Conservation (phyloP, 2,113 vertebrate genomes). For the Lepus timidus region DNA sequence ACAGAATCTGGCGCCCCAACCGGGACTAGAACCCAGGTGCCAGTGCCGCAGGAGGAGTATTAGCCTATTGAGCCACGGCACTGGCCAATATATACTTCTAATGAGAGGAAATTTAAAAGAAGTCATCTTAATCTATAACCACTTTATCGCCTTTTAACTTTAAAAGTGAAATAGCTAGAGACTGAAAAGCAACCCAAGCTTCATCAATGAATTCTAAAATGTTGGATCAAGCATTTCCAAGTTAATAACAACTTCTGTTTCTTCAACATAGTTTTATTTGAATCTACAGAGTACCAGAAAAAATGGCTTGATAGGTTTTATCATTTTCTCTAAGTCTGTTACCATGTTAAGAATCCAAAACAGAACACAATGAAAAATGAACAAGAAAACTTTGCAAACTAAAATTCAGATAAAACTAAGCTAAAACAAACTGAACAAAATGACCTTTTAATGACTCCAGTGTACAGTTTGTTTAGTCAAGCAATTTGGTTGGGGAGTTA, state of each 20-base stretch:
- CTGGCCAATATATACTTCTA: background rate
- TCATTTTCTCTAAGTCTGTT: background rate
- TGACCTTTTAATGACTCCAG: background rate
- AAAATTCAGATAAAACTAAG: background rate
- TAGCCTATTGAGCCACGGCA: too few relatives aligned
- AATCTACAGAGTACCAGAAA: background rate
- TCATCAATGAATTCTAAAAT: background rate
- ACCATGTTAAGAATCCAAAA: background rate
- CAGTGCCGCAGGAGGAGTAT: too few relatives aligned
- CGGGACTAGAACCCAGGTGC: too few relatives aligned
- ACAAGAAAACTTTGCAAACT: background rate
- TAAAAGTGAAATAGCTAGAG: slow-evolving; percentile 9
- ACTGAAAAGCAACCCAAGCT: background rate
- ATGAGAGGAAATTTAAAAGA: background rate
- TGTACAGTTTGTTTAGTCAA: background rate
- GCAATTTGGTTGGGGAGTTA: background rate
- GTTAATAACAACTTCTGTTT: background rate
- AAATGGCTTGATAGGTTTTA: background rate
- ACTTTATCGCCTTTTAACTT: background rate
- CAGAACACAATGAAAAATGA: background rate
- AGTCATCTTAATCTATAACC: background rate
- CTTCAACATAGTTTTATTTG: background rate
- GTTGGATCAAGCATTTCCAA: background rate
- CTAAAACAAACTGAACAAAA: background rate
- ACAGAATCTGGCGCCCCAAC: too few relatives aligned